Conservation (phyloP, 1,140 invertebrate genomes). For the Dendroctonus ponderosae region DNA sequence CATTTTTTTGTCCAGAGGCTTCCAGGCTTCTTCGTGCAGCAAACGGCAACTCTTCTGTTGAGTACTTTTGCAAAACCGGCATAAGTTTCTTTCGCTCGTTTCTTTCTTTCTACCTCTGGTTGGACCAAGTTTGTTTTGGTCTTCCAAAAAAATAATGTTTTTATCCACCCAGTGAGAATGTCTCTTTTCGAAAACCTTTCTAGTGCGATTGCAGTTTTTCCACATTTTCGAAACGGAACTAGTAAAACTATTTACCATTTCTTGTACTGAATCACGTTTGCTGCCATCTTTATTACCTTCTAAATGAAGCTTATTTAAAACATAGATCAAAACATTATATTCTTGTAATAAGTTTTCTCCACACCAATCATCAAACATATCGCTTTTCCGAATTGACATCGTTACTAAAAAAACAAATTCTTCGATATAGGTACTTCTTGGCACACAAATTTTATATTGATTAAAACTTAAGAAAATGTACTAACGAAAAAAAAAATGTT, state of each 20-base stretch:
- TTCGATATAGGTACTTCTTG: conserved; percentile 5
- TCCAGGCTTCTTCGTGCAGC: conserved; percentile 5
- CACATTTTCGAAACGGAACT: conserved; percentile 5
- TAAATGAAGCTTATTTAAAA: conserved; percentile 5
- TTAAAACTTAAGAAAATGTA: neutral
- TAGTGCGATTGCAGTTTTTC: conserved; percentile 8
- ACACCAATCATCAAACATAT: conserved; percentile 4
- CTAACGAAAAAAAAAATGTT: conserved; percentile 2
- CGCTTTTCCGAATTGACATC: conserved; percentile 1
- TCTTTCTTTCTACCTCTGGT: neutral
- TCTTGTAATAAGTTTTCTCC: conserved; percentile 1
- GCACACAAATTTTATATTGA: conserved; percentile 3
- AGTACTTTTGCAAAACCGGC: neutral
- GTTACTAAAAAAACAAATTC: conserved; percentile 3
- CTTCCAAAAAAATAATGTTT: conserved; percentile 2
- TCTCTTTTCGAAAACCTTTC: conserved; percentile 4
- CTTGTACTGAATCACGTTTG: too few species aligned
- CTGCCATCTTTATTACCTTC: neutral
- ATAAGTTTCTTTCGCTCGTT: neutral
- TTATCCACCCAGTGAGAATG: neutral
- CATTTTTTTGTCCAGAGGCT: conserved; percentile 2
- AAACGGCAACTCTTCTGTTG: conserved; percentile 4
- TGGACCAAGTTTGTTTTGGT: neutral
- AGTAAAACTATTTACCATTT: conserved; percentile 5
- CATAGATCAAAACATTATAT: conserved; percentile 4